Conservation (phyloP, 1,140 invertebrate species). For the Galendromus occidentalis region DNA sequence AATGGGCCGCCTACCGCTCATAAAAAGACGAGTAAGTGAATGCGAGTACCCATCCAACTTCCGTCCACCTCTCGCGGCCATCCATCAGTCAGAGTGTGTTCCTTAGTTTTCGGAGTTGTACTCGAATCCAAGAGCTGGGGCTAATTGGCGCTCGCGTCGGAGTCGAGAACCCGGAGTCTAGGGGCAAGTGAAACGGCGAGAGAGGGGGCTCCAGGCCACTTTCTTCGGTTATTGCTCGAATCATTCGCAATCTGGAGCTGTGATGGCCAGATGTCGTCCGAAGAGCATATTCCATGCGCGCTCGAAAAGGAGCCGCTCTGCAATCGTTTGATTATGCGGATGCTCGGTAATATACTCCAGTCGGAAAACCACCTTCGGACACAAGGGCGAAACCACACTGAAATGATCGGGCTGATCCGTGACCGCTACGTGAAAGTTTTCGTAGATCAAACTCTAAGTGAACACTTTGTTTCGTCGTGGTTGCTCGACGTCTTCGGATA, state of each 20-base stretch:
- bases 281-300: neutral
- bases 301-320: neutral
- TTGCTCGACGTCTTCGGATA: neutral
- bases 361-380: neutral
- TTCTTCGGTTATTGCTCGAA: no score
- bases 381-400: neutral
- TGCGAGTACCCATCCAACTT: no score
- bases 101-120: no score
- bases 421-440: neutral
- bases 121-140: no score
- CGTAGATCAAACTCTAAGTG: neutral
- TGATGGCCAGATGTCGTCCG: no score
- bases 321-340: neutral
- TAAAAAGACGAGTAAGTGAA: neutral
- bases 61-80: no score
- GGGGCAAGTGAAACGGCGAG: no score
- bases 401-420: neutral
- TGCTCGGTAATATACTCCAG: neutral
- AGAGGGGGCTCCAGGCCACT: no score
- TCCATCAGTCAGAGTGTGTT: no score
- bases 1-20: constrained; percentile 5
- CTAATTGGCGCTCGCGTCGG: no score
- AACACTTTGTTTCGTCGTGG: neutral
- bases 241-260: no score
- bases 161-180: no score